Evolutionary conservation across 2,888 invertebrate genomes (phyloP).

Genomic region (Phalera bucephala): DNA sequence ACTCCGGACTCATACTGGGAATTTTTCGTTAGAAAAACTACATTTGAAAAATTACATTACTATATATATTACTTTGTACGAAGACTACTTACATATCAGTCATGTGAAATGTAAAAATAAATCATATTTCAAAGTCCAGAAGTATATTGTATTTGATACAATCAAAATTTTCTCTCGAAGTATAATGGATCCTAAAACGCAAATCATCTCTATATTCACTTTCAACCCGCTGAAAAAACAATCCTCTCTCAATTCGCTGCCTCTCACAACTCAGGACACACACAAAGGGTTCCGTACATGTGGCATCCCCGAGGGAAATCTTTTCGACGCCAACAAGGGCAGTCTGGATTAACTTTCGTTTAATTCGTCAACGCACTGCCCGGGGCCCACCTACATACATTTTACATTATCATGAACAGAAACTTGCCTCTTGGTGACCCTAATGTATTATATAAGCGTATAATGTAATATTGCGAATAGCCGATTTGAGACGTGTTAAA

Average conservation of each 20-base stretch:
- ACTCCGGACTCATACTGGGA: no score
- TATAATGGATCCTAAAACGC: no score
- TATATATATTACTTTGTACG: no score
- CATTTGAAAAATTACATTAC: no score
- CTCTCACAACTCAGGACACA: slow-evolving; percentile 25
- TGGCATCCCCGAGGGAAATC: slow-evolving; percentile 67
- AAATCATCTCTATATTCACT: no score
- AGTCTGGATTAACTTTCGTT: slow-evolving; percentile 68
- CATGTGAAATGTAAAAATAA: no score
- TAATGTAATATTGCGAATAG: slow-evolving; percentile 9
- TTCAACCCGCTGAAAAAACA: no score
- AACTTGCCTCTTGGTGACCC: slow-evolving; percentile 32
- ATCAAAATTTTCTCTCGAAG: no score
- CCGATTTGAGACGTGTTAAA: background rate
- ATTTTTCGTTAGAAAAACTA: no score
- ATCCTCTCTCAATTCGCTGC: background rate
- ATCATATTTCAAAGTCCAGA: no score
- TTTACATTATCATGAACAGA: slow-evolving; percentile 52
- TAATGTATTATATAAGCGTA: slow-evolving; percentile 26
- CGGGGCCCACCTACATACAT: slow-evolving; percentile 50
- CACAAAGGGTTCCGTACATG: slow-evolving; percentile 46
- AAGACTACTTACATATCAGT: no score
- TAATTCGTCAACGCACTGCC: slow-evolving; percentile 67
- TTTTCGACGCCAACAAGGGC: slow-evolving; percentile 70
- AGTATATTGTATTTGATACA: no score